Evolutionary conservation across 2,888 invertebrate species (phyloP).

Genomic region (Cataglyphis cursor): DNA sequence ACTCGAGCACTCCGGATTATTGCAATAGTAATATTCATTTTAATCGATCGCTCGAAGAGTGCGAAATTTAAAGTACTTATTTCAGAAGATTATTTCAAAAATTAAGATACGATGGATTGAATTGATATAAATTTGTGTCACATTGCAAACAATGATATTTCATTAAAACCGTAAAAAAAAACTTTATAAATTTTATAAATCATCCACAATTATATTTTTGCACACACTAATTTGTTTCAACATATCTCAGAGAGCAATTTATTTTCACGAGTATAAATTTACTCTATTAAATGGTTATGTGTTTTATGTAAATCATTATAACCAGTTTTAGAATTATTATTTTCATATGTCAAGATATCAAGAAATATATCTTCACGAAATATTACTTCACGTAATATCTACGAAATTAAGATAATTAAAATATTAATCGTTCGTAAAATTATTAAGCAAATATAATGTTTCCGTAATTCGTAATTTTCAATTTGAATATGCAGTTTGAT

Average conservation of each 20-base stretch:
- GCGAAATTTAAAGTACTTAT: not conserved
- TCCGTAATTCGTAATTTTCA: not conserved
- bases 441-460: constrained; percentile 27
- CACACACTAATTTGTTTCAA: not conserved
- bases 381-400: not conserved
- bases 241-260: not conserved
- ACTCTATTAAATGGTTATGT: not conserved
- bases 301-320: not conserved
- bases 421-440: not conserved
- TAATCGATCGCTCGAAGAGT: not conserved
- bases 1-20: not conserved
- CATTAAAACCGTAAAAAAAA: not conserved
- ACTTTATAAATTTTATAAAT: not conserved
- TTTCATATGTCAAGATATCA: not conserved
- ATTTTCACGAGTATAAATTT: not conserved
- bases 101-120: not conserved
- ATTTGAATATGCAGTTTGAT: constrained; percentile 20
- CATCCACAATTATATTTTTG: no score
- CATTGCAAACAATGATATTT: not conserved
- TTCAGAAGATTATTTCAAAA: not conserved
- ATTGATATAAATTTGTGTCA: not conserved
- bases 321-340: not conserved
- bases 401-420: not conserved
- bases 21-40: not conserved
- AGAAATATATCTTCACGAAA: not conserved